Evolutionary conservation across 2,888 invertebrate genomes (phyloP), one percentile per base, ranked within the genome.

Genomic region (Scaptomyza caliginosa): DNA sequence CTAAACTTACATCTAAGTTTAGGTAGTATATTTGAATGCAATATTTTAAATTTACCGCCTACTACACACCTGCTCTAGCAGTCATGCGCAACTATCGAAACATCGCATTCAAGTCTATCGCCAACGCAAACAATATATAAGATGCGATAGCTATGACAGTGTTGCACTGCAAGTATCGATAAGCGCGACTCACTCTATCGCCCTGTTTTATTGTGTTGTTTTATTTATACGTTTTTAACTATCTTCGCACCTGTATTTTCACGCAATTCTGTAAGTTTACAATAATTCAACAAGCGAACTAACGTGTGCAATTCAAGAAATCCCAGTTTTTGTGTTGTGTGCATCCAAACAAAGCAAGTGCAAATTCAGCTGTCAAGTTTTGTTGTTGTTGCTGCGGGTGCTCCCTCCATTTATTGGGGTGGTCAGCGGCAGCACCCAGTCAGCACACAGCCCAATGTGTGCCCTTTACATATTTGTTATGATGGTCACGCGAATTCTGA

Each of bases 401-500:
- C 50, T 75, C 65, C 58, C 55, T 69, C 16, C 30, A 28, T 46
- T 32, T 11, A 49, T 45, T 56, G 46, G 64, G 77, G 57, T 59
- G 68, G 56, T 30, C 48, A 52, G 23, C 40, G 39, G n/a, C 45
- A 62, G 39, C 51, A 40, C 32, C 32, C 51, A 58, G 58, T 54
- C n/a, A n/a, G n/a, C n/a, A n/a, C n/a, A n/a, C n/a, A n/a, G 55
- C 58, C 59, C 49, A 59, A 36, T 52, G 43, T 52, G 52, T 3
- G 57, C 59, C 60, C 68, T 68, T 70, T 68, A 56, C 51, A 55
- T 49, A 66, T 77, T 76, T 79, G 66, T 68, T 76, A 66, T 75
- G 65, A 63, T 75, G 73, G 82, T 86, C 82, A 82, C 82, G 82
- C 86, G 75, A 82, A 75, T 84, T 79, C 38, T 67, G 76, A 63